Evolutionary conservation across 2,888 invertebrate species (phyloP).

Genomic region (Napeogenes sylphis): DNA sequence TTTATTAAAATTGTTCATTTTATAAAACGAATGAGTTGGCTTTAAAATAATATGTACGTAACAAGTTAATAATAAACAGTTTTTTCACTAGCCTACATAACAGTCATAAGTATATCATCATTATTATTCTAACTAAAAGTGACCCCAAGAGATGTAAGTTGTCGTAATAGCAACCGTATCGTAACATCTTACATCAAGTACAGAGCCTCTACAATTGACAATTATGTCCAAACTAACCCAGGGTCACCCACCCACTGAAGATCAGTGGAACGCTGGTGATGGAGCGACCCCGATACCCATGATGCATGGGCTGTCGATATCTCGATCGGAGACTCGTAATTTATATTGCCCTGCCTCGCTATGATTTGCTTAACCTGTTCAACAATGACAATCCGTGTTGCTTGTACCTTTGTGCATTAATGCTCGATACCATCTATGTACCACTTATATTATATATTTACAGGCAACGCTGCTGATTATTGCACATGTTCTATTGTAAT

Average conservation of each 20-base stretch:
- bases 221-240: slow-evolving; percentile 11
- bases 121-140: too few species aligned
- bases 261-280: slow-evolving; percentile 33
- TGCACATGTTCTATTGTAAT: not conserved
- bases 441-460: slow-evolving; percentile 19
- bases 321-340: slow-evolving; percentile 35
- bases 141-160: too few species aligned
- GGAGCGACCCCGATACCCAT: slow-evolving; percentile 39
- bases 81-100: too few species aligned
- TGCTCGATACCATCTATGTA: slow-evolving; percentile 21
- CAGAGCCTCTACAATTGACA: slow-evolving; percentile 1
- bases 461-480: not conserved
- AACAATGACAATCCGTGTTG: slow-evolving; percentile 26
- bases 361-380: slow-evolving; percentile 35
- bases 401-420: slow-evolving; percentile 29
- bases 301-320: slow-evolving; percentile 43
- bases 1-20: not conserved
- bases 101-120: too few species aligned
- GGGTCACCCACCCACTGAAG: slow-evolving; percentile 29
- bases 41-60: too few species aligned
- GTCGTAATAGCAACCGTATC: too few species aligned
- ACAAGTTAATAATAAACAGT: too few species aligned
- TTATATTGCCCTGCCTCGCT: slow-evolving; percentile 26
- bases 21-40: too few species aligned
- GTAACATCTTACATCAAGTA: not conserved